Percentiles rank a stretch among this genome's conserved stretches.
phyloP scores from a whole-genome alignment of 1,140 invertebrate species.

The Hycleus phaleratus region DNA sequence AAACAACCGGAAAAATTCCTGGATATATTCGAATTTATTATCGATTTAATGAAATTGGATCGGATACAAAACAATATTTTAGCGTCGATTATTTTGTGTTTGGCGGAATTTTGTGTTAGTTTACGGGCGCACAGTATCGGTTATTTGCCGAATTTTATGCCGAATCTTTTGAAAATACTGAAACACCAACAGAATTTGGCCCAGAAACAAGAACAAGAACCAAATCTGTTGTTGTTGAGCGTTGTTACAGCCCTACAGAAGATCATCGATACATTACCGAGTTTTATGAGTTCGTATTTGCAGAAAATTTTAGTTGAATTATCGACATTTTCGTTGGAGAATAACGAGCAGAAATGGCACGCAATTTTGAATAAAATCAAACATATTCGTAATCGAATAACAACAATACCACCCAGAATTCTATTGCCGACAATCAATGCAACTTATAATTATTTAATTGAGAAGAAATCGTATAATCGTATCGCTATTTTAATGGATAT shows the following conservation, averaged over 20 bases:
- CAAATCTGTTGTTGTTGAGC: constrained; percentile 40
- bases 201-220: constrained; percentile 37
- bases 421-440: constrained; percentile 66
- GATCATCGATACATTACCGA: constrained; percentile 68
- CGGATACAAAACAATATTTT: constrained; percentile 59
- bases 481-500: constrained; percentile 66
- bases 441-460: constrained; percentile 55
- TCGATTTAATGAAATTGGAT: constrained; percentile 49
- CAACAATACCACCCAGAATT: constrained; percentile 60
- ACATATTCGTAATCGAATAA: constrained; percentile 58
- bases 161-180: constrained; percentile 59
- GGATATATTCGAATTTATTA: constrained; percentile 53
- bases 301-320: constrained; percentile 63
- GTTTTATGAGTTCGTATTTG: constrained; percentile 78
- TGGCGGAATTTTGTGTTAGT: constrained; percentile 68
- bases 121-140: constrained; percentile 66
- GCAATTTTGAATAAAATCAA: constrained; percentile 51
- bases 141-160: constrained; percentile 69
- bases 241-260: constrained; percentile 66
- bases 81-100: constrained; percentile 67
- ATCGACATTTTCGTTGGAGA: constrained; percentile 45
- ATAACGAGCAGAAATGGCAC: constrained; percentile 45
- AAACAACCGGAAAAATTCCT: constrained; percentile 58
- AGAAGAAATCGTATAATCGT: constrained; percentile 50
- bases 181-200: constrained; percentile 36